Evolutionary conservation across 53 echinoderm and acorn worm genomes (phyloP), one percentile per base, ranked within the genome.

Genomic region (Echinarachnius parma): DNA sequence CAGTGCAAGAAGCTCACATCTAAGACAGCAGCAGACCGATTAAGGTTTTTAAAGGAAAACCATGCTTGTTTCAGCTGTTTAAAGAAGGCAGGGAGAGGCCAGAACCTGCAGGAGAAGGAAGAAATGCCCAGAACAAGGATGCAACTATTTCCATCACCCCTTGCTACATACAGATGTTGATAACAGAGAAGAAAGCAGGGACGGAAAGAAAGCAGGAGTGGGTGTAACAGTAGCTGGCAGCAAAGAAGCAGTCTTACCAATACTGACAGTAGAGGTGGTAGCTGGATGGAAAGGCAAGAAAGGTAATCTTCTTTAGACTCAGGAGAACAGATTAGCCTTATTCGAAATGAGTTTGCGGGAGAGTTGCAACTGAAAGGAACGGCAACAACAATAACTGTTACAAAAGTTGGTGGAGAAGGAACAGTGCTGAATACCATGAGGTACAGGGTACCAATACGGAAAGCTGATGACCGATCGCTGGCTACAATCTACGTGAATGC

Each of bases 11-110:
- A 63, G n/a, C 19, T 74, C 0, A 71, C 27, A 0, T 28, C 28
- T 16, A 71, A 53, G 39, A 34, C 50, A 2, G 75, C 81, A 4
- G 16, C 46, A 26, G 65, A 84, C 2, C 33, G 83, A 14, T 28
- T 60, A 19, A 66, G 67, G 9, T 34, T 34, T 7, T 25, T 76
- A 9, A 80, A 69, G 37, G 80, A 83, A 0, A 79, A 66, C 14
- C 31, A 57, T 31, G 76, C 66, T 10, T 87, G 87, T 45, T 89
- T 84, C 48, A 80, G 77, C 48, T 89, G 89, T 54, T 66, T 89
- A 16, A 84, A 89, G 42, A 79, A 49, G 28, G 89, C 56, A 15
- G 77, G 89, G 2, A 76, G 37, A 48, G 29, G 68, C 7, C 89
- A 89, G 46, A 60, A 10, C 61, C 22, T 89, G 84, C 20, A 80